Conservation (phyloP, 2,113 vertebrate genomes). For the Myotis brandtii region DNA sequence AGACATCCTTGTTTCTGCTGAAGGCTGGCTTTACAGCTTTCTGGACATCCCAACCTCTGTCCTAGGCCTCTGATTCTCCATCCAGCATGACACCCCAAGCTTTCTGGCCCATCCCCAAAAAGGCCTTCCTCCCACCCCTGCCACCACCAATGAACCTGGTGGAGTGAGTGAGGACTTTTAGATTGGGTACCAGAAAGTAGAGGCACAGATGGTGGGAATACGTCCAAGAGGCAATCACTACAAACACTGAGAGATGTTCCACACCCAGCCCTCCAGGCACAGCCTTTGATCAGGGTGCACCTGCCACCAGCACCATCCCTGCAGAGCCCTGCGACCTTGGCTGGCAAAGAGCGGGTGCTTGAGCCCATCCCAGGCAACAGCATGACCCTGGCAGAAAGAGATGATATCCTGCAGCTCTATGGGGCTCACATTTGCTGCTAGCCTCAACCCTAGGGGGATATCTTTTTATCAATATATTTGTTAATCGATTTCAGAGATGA, state of each 20-base stretch:
- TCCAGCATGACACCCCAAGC: background rate
- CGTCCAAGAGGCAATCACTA: background rate
- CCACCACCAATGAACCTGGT: background rate
- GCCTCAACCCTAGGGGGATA: background rate
- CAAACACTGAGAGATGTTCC: background rate
- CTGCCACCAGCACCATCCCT: background rate
- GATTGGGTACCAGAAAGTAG: background rate
- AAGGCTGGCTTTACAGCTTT: background rate
- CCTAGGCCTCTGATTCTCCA: background rate
- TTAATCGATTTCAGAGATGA: too few species aligned
- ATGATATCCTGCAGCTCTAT: fast-evolving
- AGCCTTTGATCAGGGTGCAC: background rate
- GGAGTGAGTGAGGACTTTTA: background rate
- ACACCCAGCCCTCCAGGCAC: background rate
- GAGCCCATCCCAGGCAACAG: background rate
- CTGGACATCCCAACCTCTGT: background rate
- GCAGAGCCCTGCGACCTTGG: background rate
- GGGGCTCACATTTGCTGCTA: background rate
- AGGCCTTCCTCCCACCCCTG: background rate
- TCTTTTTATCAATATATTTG: background rate
- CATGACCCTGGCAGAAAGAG: background rate
- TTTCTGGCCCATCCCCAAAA: background rate
- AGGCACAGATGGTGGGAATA: fast-evolving
- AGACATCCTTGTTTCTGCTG: background rate
- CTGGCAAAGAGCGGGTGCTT: background rate